Evolutionary conservation across 2,113 vertebrate species (phyloP).

Genomic region (Campylorhamphus procurvoides): DNA sequence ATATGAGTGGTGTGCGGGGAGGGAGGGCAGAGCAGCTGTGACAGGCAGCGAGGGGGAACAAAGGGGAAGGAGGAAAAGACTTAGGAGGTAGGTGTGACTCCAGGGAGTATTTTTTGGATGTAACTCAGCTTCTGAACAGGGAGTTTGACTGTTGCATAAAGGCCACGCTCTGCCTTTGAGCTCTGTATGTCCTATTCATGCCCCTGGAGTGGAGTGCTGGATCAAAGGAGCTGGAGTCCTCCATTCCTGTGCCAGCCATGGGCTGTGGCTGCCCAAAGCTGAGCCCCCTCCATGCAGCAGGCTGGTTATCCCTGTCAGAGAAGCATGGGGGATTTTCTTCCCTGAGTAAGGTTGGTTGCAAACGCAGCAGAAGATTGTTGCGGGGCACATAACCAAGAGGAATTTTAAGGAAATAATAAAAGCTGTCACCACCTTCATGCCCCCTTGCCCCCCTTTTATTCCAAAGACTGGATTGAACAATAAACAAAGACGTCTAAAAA

Average conservation of each 20-base stretch:
- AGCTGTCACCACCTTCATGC: not conserved
- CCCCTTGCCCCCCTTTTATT: not conserved
- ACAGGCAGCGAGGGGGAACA: not conserved
- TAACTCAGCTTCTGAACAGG: not conserved
- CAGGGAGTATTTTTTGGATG: accelerated
- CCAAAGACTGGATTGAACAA: not conserved
- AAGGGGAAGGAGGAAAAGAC: not conserved
- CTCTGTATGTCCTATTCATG: not conserved
- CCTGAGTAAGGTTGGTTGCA: not conserved
- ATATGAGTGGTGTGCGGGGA: not conserved
- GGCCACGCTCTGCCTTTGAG: not conserved
- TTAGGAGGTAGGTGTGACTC: not conserved
- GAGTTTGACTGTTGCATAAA: not conserved
- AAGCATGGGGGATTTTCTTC: not conserved
- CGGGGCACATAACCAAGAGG: not conserved
- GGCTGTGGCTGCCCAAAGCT: not conserved
- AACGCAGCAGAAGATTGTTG: not conserved
- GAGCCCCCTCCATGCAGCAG: not conserved
- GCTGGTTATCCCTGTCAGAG: not conserved
- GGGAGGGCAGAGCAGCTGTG: not conserved
- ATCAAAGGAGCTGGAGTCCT: not conserved
- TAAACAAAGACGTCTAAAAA: not conserved
- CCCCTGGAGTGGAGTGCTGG: not conserved
- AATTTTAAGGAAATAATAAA: not conserved
- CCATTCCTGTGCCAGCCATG: not conserved